These are phyloP conservation scores for Halcyon badia DNA, from an alignment of 2,797 vertebrate genomes.

Conservation along the genomic window DNA sequence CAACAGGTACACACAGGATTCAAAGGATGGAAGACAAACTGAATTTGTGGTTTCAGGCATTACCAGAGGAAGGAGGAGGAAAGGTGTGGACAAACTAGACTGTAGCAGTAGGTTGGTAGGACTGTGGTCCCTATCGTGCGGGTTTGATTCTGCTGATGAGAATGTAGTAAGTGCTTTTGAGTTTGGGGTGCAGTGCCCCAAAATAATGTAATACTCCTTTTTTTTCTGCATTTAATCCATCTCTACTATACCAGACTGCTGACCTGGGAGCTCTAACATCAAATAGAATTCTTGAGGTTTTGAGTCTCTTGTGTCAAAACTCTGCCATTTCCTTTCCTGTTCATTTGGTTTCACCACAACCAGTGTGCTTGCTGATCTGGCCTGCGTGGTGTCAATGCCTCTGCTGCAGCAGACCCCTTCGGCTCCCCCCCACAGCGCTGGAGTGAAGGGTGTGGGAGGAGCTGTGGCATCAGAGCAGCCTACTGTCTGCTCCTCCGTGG, in stretches of 20 bases:
- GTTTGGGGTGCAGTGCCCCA: background rate
- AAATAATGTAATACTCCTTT: background rate
- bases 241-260: background rate
- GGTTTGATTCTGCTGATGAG: background rate
- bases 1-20: rapidly evolving
- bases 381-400: background rate
- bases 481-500: background rate
- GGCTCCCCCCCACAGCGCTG: background rate
- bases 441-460: background rate
- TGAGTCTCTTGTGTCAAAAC: background rate
- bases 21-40: background rate
- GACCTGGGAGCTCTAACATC: background rate
- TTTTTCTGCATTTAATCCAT: background rate
- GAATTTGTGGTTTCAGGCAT: background rate
- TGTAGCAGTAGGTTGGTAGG: background rate
- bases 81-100: background rate
- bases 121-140: rapidly evolving
- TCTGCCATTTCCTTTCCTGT: rapidly evolving
- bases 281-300: background rate
- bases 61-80: background rate
- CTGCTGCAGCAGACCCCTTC: background rate
- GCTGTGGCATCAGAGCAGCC: background rate
- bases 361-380: background rate
- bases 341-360: background rate
- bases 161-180: background rate